A percentile compares a stretch with the other conserved stretches of the same genome.
Evolutionary conservation across 2,113 vertebrate species (phyloP).

Genomic region (Sialia sialis): DNA sequence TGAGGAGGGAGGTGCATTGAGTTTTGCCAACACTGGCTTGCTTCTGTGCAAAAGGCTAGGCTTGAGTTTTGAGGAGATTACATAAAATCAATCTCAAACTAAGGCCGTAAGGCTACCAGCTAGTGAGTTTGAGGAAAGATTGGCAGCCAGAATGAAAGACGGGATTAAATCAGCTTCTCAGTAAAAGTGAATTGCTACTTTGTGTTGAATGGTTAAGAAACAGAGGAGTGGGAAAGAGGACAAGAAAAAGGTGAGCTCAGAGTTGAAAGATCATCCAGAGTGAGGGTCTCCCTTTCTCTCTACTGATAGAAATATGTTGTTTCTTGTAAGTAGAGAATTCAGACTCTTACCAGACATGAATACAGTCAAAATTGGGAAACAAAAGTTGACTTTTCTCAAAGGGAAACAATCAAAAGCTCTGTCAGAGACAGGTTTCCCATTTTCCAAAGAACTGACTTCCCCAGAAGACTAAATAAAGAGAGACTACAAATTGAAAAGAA

Average conservation of each 20-base stretch:
- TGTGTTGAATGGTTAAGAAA: conserved; percentile 33
- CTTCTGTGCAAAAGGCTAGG: neutral
- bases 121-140: neutral
- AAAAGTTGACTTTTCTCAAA: conserved; percentile 20
- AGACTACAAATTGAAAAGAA: neutral
- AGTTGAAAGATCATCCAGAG: neutral
- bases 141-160: conserved; percentile 23
- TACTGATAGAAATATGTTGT: neutral
- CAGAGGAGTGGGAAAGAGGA: neutral
- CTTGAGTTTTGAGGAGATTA: neutral
- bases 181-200: conserved; percentile 35
- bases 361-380: neutral
- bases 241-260: neutral
- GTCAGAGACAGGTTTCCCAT: neutral
- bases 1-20: neutral
- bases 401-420: neutral
- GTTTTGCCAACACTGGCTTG: neutral
- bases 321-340: neutral
- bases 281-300: neutral
- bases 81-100: conserved; percentile 8
- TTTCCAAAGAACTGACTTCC: neutral
- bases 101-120: neutral
- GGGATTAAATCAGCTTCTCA: conserved; percentile 12
- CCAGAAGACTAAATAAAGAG: neutral
- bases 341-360: neutral